phyloP scores from a whole-genome alignment of 1,140 invertebrate genomes.

The Magallana ariakensis region DNA sequence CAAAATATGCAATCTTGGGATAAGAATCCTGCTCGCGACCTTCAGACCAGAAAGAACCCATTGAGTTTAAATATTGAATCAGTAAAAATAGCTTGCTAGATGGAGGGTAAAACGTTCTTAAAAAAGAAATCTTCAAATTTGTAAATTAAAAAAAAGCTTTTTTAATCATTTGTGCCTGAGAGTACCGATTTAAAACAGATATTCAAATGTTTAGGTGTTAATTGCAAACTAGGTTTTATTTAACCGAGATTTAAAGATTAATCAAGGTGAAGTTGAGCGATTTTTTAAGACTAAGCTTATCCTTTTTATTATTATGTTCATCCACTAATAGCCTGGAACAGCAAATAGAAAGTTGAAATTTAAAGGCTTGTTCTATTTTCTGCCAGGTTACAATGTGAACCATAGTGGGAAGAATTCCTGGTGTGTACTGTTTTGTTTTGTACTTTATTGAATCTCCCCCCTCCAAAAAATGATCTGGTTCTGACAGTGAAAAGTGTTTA shows the following conservation, averaged over 20 bases:
- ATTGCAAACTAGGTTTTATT: no score
- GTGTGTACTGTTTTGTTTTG: constrained; percentile 18
- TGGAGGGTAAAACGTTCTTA: no score
- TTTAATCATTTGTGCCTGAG: no score
- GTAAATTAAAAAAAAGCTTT: no score
- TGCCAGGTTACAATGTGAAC: background rate
- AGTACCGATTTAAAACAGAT: no score
- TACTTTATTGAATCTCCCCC: background rate
- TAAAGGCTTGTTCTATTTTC: background rate
- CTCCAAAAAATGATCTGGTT: background rate
- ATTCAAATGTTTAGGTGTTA: no score
- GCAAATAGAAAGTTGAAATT: background rate
- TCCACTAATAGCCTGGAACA: constrained; percentile 6
- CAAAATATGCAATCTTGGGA: no score
- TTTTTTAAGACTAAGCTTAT: background rate
- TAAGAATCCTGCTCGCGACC: no score
- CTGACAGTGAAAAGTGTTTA: background rate
- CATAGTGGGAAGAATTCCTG: background rate
- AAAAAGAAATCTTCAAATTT: no score
- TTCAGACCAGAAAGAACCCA: no score
- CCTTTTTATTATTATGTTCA: background rate
- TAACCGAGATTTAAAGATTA: constrained; percentile 15
- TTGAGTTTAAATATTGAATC: no score
- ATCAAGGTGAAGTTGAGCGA: background rate
- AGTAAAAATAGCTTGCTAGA: no score